Evolutionary conservation across 2,888 invertebrate species (phyloP), one percentile per base, ranked within the genome.

Genomic region (Proisotoma minuta): DNA sequence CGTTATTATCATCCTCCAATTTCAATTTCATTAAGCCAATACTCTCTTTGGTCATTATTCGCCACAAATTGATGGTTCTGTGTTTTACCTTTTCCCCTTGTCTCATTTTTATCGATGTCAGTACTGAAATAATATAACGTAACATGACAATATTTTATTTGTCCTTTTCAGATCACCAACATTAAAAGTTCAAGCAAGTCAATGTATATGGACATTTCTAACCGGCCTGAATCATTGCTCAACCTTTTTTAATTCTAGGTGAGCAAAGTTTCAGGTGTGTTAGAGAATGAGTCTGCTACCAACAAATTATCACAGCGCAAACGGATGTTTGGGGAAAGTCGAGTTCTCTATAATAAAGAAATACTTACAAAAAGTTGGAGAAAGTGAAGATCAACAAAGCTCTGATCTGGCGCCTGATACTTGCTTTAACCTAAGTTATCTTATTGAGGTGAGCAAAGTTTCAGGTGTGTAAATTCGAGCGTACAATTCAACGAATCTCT

Each of bases 241-340:
- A 82, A 82, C 87, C 87, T 87, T 84, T 73, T 74, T 80, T 81
- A 56, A 59, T 61, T 70, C 74, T 79, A 87, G 87, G 87, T 88
- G 87, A 87, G 87, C 87, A 88, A 88, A 87, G 87, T 87, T 87
- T 87, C 87, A 87, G 87, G 87, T 87, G 87, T 87, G 87, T 87
- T 84, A 82, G 83, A 83, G 80, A n/a, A 79, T 66, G 74, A 63
- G 62, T 56, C 34, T 29, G 57, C 58, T 63, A 51, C 34, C 66
- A 63, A 60, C 26, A 3, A n/a, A 52, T 20, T 20, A 52, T 20
- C 26, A 52, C 27, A 23, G 57, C 3, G 26, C 34, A 18, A 20
- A 53, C 23, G 51, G 52, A 43, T 26, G 24, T n/a, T 4, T 43
- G 43, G 43, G 34, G 34, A 34, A 15, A 15, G 34, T 10, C 34